Evolutionary conservation across 1,140 invertebrate species (phyloP), one percentile per base, ranked within the genome.

Genomic region (Drosophila seguyi): DNA sequence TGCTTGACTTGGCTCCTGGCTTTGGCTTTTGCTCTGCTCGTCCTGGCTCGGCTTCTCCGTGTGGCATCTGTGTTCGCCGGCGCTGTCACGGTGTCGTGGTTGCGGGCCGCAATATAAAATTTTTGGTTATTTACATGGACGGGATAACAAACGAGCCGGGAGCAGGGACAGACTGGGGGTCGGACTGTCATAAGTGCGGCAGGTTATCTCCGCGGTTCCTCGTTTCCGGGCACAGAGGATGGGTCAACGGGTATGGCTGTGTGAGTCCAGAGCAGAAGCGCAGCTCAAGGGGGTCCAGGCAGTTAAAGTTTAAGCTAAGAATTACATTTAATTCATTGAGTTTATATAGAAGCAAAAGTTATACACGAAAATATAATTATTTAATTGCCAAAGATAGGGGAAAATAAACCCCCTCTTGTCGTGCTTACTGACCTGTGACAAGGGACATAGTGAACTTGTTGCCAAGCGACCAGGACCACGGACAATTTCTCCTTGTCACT

Each of bases 1-100:
- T 72, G 68, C 68, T 68, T 69, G 50, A 72, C 68, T 72, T 57
- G 65, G 68, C 63, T 63, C 48, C 67, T 38, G 67, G 31, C 39
- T 36, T 52, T 68, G 66, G 47, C 60, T 31, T 41, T 61, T 11
- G 63, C 42, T 36, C 27, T 48, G 48, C 65, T 58, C 67, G 42
- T 48, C 68, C 41, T 61, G 74, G 27, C 48, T 14, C 3, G 56
- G 63, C 74, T 39, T 16, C 61, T 45, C 61, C 47, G 20, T 66
- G 47, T 63, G 82, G 65, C 83, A 87, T 72, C 68, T 87, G 55
- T 63, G 39, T 42, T 61, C 58, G 84, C 72, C 73, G 48, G 50
- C 73, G 67, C 75, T 77, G 83, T 87, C 83, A 87, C 83, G 83
- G 79, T 87, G 79, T 87, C 75, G 84, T 80, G 84, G 84, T 77